Conservation (phyloP, 2,888 invertebrate species). For the Stomorhina lunata region DNA sequence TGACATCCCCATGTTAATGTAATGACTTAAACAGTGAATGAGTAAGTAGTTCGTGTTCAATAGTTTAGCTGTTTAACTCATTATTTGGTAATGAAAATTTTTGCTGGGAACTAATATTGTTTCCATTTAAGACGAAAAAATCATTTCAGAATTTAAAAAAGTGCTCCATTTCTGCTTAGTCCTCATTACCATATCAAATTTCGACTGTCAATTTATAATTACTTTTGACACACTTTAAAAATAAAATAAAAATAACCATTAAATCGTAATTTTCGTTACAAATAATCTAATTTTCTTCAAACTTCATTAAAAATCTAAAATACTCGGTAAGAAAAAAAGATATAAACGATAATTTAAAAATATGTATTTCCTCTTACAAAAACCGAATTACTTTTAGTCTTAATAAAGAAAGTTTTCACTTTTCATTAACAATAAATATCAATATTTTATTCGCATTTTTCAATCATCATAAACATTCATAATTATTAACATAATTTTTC, state of each 20-base stretch:
- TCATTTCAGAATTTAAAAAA: too few relatives aligned
- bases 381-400: neutral
- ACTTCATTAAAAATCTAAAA: conserved; percentile 34
- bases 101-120: too few relatives aligned
- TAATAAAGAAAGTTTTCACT: conserved; percentile 50
- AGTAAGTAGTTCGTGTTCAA: too few relatives aligned
- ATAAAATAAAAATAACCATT: neutral
- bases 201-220: neutral
- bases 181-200: too few relatives aligned
- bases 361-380: conserved; percentile 35
- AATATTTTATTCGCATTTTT: conserved; percentile 66
- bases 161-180: too few relatives aligned
- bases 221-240: neutral
- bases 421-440: conserved; percentile 68
- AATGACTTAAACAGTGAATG: too few relatives aligned
- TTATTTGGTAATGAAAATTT: too few relatives aligned
- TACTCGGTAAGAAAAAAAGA: neutral
- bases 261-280: conserved; percentile 12
- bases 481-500: conserved; percentile 62
- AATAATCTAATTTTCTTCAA: conserved; percentile 55
- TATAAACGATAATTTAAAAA: conserved; percentile 40
- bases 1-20: too few relatives aligned
- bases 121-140: too few relatives aligned
- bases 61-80: too few relatives aligned
- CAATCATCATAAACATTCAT: conserved; percentile 69